Conservation (phyloP, 2,888 invertebrate species). For the Eristalinus sepulchralis region DNA sequence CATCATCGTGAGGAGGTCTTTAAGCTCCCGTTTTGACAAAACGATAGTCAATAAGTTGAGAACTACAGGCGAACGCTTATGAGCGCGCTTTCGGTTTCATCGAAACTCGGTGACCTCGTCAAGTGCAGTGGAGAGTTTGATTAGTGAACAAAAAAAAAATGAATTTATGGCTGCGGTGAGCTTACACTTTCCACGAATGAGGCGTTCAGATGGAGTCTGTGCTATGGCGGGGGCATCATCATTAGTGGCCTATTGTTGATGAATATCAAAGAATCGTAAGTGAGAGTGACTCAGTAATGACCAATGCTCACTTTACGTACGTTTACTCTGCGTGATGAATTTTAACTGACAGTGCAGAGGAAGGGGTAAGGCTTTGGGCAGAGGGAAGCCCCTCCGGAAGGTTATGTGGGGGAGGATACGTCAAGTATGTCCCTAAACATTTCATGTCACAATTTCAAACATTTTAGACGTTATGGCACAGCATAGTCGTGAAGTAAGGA, state of each 20-base stretch:
- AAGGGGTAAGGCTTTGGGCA: too few relatives aligned
- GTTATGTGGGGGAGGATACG: too few relatives aligned
- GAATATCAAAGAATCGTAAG: not conserved
- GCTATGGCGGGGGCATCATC: not conserved
- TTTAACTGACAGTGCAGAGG: too few relatives aligned
- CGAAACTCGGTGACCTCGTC: not conserved
- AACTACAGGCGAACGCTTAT: not conserved
- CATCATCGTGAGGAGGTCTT: not conserved
- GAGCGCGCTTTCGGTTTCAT: not conserved
- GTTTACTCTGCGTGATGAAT: too few relatives aligned
- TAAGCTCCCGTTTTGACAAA: not conserved
- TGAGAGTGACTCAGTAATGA: too few relatives aligned
- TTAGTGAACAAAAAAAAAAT: not conserved
- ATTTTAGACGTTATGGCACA: too few relatives aligned
- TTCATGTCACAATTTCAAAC: too few relatives aligned
- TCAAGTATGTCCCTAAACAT: too few relatives aligned
- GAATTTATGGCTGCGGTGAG: not conserved
- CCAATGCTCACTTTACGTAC: too few relatives aligned
- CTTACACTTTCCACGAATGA: not conserved
- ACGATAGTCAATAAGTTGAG: not conserved
- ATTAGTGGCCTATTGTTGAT: not conserved
- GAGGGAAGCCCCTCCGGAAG: too few relatives aligned
- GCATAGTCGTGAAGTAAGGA: too few relatives aligned
- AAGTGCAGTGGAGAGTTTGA: not conserved
- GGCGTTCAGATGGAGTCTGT: not conserved